A percentile compares a stretch with the other conserved stretches of the same genome.
These are phyloP conservation scores for Sebastes diploproa DNA, from an alignment of 2,797 vertebrate genomes.

Conservation along the genomic window DNA sequence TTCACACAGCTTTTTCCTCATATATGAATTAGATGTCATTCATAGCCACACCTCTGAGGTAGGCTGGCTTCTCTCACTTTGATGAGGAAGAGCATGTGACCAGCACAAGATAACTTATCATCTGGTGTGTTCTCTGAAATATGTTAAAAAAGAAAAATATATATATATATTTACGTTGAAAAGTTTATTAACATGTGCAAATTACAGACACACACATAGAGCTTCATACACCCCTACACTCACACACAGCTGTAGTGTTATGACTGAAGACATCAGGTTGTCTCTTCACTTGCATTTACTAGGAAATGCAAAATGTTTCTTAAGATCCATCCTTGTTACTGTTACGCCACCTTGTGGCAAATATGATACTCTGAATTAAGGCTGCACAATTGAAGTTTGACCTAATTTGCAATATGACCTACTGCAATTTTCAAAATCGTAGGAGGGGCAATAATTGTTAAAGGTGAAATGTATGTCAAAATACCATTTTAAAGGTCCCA, in stretches of 20 bases:
- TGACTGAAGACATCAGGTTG: neutral
- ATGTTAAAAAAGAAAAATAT: neutral
- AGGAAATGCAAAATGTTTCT: neutral
- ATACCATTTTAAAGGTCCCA: too few species aligned
- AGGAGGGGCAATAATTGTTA: too few species aligned
- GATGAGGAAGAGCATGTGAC: neutral
- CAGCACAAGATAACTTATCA: too few species aligned
- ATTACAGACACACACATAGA: conserved; percentile 29
- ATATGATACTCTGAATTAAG: neutral
- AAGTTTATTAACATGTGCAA: conserved; percentile 53
- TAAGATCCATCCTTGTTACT: neutral
- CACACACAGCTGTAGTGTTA: neutral
- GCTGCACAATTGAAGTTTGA: too few species aligned
- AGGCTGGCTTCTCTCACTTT: neutral
- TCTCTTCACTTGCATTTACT: neutral
- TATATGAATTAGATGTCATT: accelerated
- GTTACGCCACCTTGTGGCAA: conserved; percentile 30
- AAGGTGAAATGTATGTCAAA: too few species aligned
- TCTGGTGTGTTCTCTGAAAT: neutral
- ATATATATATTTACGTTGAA: neutral
- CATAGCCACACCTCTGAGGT: conserved; percentile 29
- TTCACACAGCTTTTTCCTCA: neutral
- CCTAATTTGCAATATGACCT: too few species aligned
- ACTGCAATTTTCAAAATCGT: too few species aligned
- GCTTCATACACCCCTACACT: neutral